phyloP scores from a whole-genome alignment of 2,888 invertebrate species.

The Hirtodrosophila confusa region DNA sequence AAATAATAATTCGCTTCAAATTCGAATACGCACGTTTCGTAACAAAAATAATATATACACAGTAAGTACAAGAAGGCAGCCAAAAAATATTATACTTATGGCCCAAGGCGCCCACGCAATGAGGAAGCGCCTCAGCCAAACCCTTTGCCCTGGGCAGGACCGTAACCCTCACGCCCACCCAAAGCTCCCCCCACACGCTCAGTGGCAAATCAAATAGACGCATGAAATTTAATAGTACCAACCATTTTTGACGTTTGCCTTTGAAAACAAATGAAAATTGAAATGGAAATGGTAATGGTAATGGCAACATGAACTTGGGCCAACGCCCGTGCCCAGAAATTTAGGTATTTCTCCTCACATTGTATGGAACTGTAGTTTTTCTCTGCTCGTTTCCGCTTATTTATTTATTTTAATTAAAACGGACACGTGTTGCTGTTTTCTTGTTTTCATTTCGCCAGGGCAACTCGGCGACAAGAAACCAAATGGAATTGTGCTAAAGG shows the following conservation, averaged over 20 bases:
- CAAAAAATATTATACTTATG: constrained; percentile 30
- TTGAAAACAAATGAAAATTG: constrained; percentile 46
- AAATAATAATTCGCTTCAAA: constrained; percentile 76
- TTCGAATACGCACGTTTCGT: constrained; percentile 75
- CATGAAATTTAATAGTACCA: constrained; percentile 73
- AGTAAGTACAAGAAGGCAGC: constrained; percentile 27
- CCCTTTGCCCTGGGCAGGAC: constrained; percentile 54
- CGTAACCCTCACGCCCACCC: constrained; percentile 27
- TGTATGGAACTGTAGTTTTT: constrained; percentile 29
- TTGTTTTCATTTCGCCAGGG: constrained; percentile 63
- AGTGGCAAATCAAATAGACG: constrained; percentile 72
- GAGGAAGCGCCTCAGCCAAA: constrained; percentile 33
- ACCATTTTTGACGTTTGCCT: constrained; percentile 69
- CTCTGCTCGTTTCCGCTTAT: constrained; percentile 60
- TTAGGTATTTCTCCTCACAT: constrained; percentile 9
- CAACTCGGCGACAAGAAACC: constrained; percentile 39
- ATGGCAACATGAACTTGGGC: constrained; percentile 41
- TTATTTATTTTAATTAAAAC: constrained; percentile 79
- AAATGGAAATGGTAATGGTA: constrained; percentile 34
- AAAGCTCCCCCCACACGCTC: constrained; percentile 1
- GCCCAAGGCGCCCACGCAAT: constrained; percentile 40
- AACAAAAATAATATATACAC: constrained; percentile 53
- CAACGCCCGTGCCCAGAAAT: constrained; percentile 25
- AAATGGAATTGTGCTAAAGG: constrained; percentile 6
- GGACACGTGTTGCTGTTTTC: constrained; percentile 77